These are phyloP conservation scores for Caracal caracal DNA, from an alignment of 2,113 vertebrate genomes.

Conservation along the genomic window DNA sequence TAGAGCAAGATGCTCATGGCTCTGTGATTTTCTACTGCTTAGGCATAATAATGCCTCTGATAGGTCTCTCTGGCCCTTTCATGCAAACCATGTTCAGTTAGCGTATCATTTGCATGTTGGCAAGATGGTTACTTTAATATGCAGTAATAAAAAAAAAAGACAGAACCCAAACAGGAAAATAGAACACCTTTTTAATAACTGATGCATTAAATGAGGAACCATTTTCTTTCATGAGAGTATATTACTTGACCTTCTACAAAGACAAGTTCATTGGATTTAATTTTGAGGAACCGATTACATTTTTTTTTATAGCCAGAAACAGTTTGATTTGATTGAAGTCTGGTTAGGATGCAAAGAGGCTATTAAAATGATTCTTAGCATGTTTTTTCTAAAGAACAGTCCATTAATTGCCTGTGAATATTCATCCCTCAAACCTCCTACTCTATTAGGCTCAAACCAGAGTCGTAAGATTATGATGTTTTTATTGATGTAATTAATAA, in stretches of 20 bases:
- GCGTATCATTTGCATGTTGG: slow-evolving; percentile 72
- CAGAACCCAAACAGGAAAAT: slow-evolving; percentile 63
- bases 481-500: slow-evolving; percentile 77
- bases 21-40: slow-evolving; percentile 44
- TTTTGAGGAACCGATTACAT: slow-evolving; percentile 65
- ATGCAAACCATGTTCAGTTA: background rate
- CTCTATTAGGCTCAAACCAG: slow-evolving; percentile 53
- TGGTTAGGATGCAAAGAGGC: slow-evolving; percentile 52
- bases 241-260: slow-evolving; percentile 71
- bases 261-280: slow-evolving; percentile 71
- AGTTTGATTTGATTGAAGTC: slow-evolving; percentile 64
- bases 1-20: background rate
- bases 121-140: slow-evolving; percentile 65
- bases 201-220: slow-evolving; percentile 45
- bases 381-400: slow-evolving; percentile 40
- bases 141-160: slow-evolving; percentile 38
- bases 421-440: slow-evolving; percentile 57
- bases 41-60: background rate
- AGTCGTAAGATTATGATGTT: slow-evolving; percentile 52
- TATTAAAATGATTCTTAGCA: slow-evolving; percentile 61
- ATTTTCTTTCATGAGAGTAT: slow-evolving; percentile 65
- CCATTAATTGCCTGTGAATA: slow-evolving; percentile 66
- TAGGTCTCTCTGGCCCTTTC: slow-evolving; percentile 18
- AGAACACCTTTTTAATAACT: slow-evolving; percentile 70
- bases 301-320: slow-evolving; percentile 62